Conservation (phyloP, 2,888 invertebrate genomes). For the Tachina fera region DNA sequence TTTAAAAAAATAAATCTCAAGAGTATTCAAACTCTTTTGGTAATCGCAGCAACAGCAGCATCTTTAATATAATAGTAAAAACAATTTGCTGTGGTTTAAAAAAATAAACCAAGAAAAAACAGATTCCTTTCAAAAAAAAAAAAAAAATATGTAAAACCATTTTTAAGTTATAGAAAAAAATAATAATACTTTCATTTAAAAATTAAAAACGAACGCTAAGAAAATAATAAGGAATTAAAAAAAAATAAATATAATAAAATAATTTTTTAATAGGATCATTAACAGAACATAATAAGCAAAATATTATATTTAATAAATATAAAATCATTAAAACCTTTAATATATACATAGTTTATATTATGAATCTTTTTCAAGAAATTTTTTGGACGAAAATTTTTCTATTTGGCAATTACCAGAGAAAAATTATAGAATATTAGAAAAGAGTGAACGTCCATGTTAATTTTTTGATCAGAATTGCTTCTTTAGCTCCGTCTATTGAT, state of each 20-base stretch:
- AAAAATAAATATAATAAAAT: constrained; percentile 8
- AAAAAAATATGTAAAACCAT: constrained; percentile 29
- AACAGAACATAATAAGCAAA: constrained; percentile 12
- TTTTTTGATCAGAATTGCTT: too few species aligned
- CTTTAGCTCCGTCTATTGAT: too few species aligned
- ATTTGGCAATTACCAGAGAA: too few species aligned
- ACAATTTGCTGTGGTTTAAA: constrained; percentile 57
- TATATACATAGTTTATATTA: too few species aligned
- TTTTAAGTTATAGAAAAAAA: constrained; percentile 50
- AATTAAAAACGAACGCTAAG: constrained; percentile 35
- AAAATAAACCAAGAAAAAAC: constrained; percentile 7
- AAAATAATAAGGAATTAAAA: not conserved
- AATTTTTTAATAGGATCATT: constrained; percentile 63
- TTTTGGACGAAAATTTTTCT: too few species aligned
- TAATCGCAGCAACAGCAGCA: constrained; percentile 53
- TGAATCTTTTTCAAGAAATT: too few species aligned
- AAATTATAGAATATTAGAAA: too few species aligned
- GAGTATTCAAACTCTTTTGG: constrained; percentile 36
- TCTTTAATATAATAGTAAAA: constrained; percentile 67
- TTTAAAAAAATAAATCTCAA: constrained; percentile 28
- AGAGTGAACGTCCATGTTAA: too few species aligned
- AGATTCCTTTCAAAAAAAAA: constrained; percentile 18
- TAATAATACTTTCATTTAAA: constrained; percentile 28
- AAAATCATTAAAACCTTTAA: constrained; percentile 28
- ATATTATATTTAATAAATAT: not conserved